Conservation (phyloP, 1,140 invertebrate species). For the Odontomachus brunneus region DNA sequence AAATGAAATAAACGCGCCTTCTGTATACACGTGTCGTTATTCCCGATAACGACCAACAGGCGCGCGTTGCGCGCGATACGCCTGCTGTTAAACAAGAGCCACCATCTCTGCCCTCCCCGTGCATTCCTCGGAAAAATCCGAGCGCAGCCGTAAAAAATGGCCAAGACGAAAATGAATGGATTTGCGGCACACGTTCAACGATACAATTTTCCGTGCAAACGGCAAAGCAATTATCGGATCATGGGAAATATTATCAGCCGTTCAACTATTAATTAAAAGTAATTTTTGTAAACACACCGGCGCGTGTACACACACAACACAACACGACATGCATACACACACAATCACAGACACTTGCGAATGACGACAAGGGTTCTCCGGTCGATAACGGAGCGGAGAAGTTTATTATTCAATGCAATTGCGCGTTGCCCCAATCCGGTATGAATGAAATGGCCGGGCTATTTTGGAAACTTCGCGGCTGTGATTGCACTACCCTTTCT, state of each 20-base stretch:
- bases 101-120: no score
- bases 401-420: constrained; percentile 53
- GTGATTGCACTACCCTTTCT: constrained; percentile 41
- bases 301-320: no score
- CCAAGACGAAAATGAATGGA: constrained; percentile 14
- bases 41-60: not conserved
- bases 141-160: not conserved
- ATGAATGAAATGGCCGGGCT: constrained; percentile 51
- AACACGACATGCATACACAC: no score
- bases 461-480: constrained; percentile 47
- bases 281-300: constrained; percentile 39
- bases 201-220: constrained; percentile 47
- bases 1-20: no score
- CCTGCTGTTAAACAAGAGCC: not conserved
- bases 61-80: not conserved
- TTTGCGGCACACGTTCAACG: not conserved
- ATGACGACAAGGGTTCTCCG: no score
- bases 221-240: constrained; percentile 50
- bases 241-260: constrained; percentile 31
- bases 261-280: constrained; percentile 51
- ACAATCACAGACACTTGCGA: no score
- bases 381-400: constrained; percentile 29
- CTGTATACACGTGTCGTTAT: no score
- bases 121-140: not conserved
- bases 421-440: constrained; percentile 11